Percentiles rank a stretch among this genome's conserved stretches.
These are phyloP conservation scores for Polyploca ridens DNA, from an alignment of 2,888 invertebrate species.

Conservation along the genomic window DNA sequence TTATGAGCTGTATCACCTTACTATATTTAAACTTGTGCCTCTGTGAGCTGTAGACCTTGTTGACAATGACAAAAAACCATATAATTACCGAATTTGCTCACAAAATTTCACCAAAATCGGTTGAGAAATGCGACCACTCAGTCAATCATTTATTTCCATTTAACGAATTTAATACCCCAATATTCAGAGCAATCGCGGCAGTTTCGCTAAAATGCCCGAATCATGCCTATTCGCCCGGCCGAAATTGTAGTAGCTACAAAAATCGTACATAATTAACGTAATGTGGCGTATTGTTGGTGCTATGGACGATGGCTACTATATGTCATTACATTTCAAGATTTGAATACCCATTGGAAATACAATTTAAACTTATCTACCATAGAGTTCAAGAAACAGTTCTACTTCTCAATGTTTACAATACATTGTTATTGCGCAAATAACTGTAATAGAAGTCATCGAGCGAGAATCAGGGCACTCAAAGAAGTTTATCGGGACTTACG, in stretches of 20 bases:
- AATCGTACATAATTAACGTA: conserved; percentile 48
- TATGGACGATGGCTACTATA: too few species aligned
- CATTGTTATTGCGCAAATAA: conserved; percentile 35
- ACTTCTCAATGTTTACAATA: conserved; percentile 10
- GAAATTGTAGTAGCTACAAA: conserved; percentile 44
- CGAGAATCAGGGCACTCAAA: conserved; percentile 38
- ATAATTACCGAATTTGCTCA: too few species aligned
- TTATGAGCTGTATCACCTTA: too few species aligned
- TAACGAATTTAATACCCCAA: too few species aligned
- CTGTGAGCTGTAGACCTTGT: too few species aligned
- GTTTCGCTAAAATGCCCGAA: conserved; percentile 15
- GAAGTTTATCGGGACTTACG: conserved; percentile 38
- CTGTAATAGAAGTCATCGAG: conserved; percentile 30
- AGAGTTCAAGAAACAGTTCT: conserved; percentile 4
- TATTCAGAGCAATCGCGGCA: background rate
- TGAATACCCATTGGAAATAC: background rate
- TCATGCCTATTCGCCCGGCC: conserved; percentile 23
- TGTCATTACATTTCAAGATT: background rate
- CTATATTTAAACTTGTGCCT: too few species aligned
- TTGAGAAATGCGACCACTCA: too few species aligned
- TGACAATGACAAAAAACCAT: too few species aligned
- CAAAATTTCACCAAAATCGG: too few species aligned
- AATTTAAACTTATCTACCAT: background rate
- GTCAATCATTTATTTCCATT: too few species aligned
- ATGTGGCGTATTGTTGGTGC: conserved; percentile 27